phyloP scores from a whole-genome alignment of 2,888 invertebrate genomes.

The Lasioglossum marginatum region DNA sequence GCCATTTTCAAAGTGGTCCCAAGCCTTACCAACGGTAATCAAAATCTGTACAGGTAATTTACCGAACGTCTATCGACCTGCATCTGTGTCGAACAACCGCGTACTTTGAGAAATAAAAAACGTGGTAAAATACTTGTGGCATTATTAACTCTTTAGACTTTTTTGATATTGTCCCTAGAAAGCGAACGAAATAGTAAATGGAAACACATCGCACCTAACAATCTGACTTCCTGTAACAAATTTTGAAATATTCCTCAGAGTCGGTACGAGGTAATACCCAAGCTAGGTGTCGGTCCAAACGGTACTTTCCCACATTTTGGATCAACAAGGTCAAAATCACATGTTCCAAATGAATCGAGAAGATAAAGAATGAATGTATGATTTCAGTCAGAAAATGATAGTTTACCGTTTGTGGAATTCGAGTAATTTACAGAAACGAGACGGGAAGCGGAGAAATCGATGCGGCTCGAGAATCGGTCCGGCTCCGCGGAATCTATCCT shows the following conservation, averaged over 20 bases:
- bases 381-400: not conserved
- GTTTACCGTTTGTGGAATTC: not conserved
- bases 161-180: not conserved
- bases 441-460: conserved; percentile 30
- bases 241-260: not conserved
- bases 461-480: conserved; percentile 19
- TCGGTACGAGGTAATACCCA: not conserved
- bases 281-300: too few species aligned
- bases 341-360: not conserved
- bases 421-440: not conserved
- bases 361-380: not conserved
- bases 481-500: conserved; percentile 9
- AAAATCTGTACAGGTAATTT: too few species aligned
- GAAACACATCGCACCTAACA: too few species aligned
- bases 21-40: too few species aligned
- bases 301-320: not conserved
- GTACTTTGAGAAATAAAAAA: too few species aligned
- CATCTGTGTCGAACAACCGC: too few species aligned
- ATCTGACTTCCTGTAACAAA: too few species aligned
- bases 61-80: too few species aligned
- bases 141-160: not conserved
- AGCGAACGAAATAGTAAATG: too few species aligned
- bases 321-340: not conserved
- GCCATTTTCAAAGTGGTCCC: not conserved
- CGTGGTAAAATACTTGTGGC: too few species aligned